phyloP scores from a whole-genome alignment of 2,888 invertebrate genomes.

The Hemicrepidius hirtus region DNA sequence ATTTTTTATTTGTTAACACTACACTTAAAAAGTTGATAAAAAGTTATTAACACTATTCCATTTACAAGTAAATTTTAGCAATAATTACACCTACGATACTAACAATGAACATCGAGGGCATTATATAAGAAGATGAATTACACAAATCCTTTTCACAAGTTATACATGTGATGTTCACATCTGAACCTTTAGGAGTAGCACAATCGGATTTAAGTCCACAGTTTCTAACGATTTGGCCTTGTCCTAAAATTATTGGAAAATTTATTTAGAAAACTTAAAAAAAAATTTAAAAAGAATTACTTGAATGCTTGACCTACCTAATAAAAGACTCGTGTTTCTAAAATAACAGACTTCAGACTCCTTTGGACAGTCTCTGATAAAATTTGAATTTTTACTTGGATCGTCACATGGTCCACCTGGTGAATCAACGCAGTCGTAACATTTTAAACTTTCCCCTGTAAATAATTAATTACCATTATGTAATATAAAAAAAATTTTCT shows the following conservation, averaged over 20 bases:
- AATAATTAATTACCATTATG: background rate
- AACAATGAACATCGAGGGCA: background rate
- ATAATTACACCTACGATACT: conserved; percentile 1
- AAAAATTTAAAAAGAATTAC: no score
- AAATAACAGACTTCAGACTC: background rate
- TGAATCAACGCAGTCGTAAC: background rate
- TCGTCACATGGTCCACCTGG: background rate
- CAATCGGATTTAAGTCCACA: background rate
- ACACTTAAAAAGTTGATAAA: no score
- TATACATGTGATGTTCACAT: background rate
- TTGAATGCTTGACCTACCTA: background rate
- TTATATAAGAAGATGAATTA: background rate
- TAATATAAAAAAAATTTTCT: background rate
- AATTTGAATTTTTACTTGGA: background rate
- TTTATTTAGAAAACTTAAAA: no score
- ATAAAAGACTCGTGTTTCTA: background rate
- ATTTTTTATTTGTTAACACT: no score
- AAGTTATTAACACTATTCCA: background rate
- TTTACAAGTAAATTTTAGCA: background rate
- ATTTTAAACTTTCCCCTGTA: conserved; percentile 6
- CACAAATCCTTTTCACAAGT: background rate
- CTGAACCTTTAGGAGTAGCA: background rate
- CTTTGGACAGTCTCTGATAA: background rate
- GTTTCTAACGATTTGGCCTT: conserved; percentile 3
- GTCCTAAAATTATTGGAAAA: background rate